Conservation (phyloP, 2,113 vertebrate species). For the Stigmatopora nigra region DNA sequence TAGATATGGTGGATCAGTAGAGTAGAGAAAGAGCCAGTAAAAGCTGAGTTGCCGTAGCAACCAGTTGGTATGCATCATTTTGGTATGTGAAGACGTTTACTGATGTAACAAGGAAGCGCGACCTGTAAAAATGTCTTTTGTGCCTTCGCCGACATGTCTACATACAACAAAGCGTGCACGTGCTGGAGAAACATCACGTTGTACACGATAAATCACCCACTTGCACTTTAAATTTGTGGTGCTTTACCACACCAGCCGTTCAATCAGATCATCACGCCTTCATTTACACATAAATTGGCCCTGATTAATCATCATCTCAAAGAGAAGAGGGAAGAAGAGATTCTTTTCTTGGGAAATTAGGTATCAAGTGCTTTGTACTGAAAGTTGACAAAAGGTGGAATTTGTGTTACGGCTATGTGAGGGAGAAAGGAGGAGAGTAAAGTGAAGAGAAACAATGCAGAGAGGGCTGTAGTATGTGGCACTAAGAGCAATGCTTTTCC, state of each 20-base stretch:
- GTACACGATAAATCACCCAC: slow-evolving; percentile 32
- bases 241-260: slow-evolving; percentile 20
- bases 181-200: slow-evolving; percentile 14
- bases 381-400: slow-evolving; percentile 16
- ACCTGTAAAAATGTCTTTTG: neutral
- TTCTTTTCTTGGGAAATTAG: slow-evolving; percentile 26
- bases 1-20: slow-evolving; percentile 41
- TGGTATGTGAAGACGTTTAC: slow-evolving; percentile 31
- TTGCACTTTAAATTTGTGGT: slow-evolving; percentile 21
- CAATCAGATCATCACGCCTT: slow-evolving; percentile 43
- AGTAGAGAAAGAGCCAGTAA: slow-evolving; percentile 13
- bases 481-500: slow-evolving; percentile 59
- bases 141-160: neutral
- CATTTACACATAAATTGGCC: slow-evolving; percentile 53
- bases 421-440: slow-evolving; percentile 11
- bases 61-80: slow-evolving; percentile 44
- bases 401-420: slow-evolving; percentile 10
- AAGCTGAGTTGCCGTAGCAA: slow-evolving; percentile 54
- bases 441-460: slow-evolving; percentile 41
- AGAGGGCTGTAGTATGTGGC: slow-evolving; percentile 45
- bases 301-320: slow-evolving; percentile 45
- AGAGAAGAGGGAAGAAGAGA: slow-evolving; percentile 33
- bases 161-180: slow-evolving; percentile 19
- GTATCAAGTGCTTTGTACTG: slow-evolving; percentile 17
- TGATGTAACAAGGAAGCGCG: slow-evolving; percentile 17